Evolutionary conservation across 2,888 invertebrate genomes (phyloP), one percentile per base, ranked within the genome.

Genomic region (Drosophila tripunctata): DNA sequence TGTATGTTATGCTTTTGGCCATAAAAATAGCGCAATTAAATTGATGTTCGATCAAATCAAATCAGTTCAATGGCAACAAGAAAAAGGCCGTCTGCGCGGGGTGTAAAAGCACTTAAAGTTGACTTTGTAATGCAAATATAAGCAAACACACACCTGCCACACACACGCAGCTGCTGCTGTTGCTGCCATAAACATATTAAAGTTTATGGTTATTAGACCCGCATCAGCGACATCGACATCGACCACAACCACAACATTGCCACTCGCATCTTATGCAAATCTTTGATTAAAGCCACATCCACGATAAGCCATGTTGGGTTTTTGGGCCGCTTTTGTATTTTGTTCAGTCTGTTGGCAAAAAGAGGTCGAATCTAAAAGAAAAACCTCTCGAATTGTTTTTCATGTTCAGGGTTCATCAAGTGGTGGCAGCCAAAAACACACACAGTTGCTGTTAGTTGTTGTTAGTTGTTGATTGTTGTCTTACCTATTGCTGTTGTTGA

Each of bases 1-100:
- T 19, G 4, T 21, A 33, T 27, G 24, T 50, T 33, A 19, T 22
- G 51, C 54, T 47, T 56, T 17, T 44, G 63, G 45, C 51, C 61
- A 75, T 80, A 62, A 80, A 84, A 79, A 71, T 57, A 67, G 61
- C 60, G 64, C 81, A 84, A 82, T 87, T 78, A 78, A 84, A 71
- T 78, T 78, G 66, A 72, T 86, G 72, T 72, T 80, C 87, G 84
- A 80, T 87, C 75, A 78, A 86, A 80, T 87, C 75, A 78, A 86
- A 86, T 74, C 74, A 64, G 82, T 67, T 63, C 72, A 78, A 67
- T 73, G 80, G 61, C 73, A 69, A 68, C 24, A 62, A 71, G 10
- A 69, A 68, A 31, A 62, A 71, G 10, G 7, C 36, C 30, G 21
- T n/a, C 41, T 47, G 14, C 24, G 21, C 24, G 21, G 54, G 33